Evolutionary conservation across 2,888 invertebrate species (phyloP).

Genomic region (Sinohyriopsis cumingii): DNA sequence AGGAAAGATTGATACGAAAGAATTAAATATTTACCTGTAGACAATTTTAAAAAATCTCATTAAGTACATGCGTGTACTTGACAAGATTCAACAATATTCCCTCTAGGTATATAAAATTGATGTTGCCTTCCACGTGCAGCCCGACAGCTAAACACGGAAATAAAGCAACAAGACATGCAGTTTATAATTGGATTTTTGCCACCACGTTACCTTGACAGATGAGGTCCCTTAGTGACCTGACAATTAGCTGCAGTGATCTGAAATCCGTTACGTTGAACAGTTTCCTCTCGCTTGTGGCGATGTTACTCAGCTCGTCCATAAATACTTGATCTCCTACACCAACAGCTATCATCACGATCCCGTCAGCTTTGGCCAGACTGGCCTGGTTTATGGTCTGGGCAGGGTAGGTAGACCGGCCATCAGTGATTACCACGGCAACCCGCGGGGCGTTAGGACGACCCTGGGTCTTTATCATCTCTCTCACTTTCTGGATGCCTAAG

Average conservation of each 20-base stretch:
- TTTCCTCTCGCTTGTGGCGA: conserved; percentile 46
- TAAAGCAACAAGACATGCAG: too few species aligned
- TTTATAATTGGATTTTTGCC: too few species aligned
- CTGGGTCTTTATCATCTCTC: conserved; percentile 34
- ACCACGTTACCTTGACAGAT: conserved; percentile 52
- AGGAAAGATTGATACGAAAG: too few species aligned
- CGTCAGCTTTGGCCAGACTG: conserved; percentile 35
- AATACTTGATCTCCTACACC: conserved; percentile 51
- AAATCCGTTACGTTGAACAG: conserved; percentile 55
- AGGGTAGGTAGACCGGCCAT: conserved; percentile 53
- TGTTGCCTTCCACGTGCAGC: too few species aligned
- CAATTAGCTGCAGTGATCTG: conserved; percentile 47
- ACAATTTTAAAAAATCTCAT: too few species aligned
- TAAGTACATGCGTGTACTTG: too few species aligned
- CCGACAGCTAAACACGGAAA: too few species aligned
- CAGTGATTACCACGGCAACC: conserved; percentile 57
- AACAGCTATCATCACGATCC: conserved; percentile 54
- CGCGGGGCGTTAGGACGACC: conserved; percentile 45
- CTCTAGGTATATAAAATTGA: too few species aligned
- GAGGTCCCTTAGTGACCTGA: conserved; percentile 46
- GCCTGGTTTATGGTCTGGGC: conserved; percentile 49
- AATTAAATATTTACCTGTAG: too few species aligned
- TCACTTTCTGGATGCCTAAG: conserved; percentile 35
- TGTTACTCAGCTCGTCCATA: conserved; percentile 48
- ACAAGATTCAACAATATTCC: too few species aligned